Evolutionary conservation across 2,113 vertebrate genomes (phyloP).

Genomic region (Mugil cephalus): DNA sequence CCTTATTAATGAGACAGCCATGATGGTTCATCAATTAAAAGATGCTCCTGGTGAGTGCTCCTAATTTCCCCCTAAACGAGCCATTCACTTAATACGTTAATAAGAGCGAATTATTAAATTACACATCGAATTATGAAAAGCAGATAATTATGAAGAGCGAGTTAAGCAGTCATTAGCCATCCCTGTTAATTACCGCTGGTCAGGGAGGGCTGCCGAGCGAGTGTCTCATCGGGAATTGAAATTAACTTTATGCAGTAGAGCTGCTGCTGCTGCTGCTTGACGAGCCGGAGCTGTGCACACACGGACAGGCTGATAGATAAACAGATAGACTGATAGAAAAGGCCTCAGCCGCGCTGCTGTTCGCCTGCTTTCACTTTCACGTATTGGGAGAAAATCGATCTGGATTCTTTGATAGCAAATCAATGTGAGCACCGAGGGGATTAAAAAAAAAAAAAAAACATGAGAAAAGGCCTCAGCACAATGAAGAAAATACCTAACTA

Average conservation of each 20-base stretch:
- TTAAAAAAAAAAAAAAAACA: not conserved
- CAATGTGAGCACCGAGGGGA: conserved; percentile 56
- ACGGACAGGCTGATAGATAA: not conserved
- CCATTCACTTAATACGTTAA: conserved; percentile 94
- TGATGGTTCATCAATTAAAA: conserved; percentile 84
- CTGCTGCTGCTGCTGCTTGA: conserved; percentile 85
- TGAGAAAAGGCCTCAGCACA: conserved; percentile 36
- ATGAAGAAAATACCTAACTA: conserved; percentile 32
- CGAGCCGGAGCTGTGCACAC: conserved; percentile 54
- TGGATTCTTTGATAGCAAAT: conserved; percentile 75
- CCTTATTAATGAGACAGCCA: conserved; percentile 77
- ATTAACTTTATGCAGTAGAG: conserved; percentile 92
- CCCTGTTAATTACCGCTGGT: conserved; percentile 99
- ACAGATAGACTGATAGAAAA: conserved; percentile 24
- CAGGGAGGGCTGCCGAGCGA: conserved; percentile 90
- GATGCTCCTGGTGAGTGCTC: conserved; percentile 82
- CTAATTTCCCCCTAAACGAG: conserved; percentile 88
- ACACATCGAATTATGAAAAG: conserved; percentile 99
- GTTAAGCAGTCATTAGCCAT: conserved; percentile 99
- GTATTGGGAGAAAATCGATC: conserved; percentile 86
- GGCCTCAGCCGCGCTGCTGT: conserved; percentile 29
- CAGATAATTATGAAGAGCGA: conserved; percentile 99
- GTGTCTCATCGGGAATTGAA: conserved; percentile 95
- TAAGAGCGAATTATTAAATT: conserved; percentile 99
- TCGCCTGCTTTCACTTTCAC: conserved; percentile 86